Percentiles rank a stretch among this genome's conserved stretches.
Conservation (phyloP, 2,797 vertebrate genomes). For the Sebastes iracundus region DNA sequence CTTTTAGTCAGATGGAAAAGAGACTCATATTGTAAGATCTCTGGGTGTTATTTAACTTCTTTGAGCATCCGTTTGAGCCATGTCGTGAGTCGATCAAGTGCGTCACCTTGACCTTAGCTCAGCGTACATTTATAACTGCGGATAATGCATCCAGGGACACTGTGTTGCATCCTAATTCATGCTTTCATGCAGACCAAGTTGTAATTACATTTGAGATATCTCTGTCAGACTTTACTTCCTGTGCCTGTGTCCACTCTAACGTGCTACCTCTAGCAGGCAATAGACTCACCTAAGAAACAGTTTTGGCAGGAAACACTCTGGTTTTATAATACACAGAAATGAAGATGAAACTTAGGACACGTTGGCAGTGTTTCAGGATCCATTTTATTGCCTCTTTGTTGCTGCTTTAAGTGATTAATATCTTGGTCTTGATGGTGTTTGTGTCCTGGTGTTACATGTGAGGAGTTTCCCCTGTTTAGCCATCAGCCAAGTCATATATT, state of each 20-base stretch:
- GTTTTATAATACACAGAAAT: background rate
- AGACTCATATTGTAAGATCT: background rate
- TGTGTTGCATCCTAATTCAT: constrained; percentile 2
- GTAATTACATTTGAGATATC: background rate
- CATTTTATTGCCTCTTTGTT: background rate
- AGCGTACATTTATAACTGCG: background rate
- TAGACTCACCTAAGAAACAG: background rate
- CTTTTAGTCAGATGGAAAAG: background rate
- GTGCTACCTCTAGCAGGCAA: background rate
- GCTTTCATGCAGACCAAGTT: background rate
- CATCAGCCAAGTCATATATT: background rate
- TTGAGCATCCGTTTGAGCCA: background rate
- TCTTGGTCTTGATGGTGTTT: background rate
- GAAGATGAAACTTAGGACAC: background rate
- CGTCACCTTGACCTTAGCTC: constrained; percentile 19
- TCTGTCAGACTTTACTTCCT: background rate
- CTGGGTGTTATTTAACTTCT: background rate
- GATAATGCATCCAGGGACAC: background rate
- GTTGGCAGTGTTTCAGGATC: background rate
- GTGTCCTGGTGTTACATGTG: background rate
- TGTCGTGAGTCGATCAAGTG: background rate
- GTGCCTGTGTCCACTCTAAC: background rate
- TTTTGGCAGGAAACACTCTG: background rate
- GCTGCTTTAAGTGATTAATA: background rate
- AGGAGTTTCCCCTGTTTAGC: background rate